Evolutionary conservation across 2,797 vertebrate species (phyloP).

Genomic region (Sebastes aleutianus): DNA sequence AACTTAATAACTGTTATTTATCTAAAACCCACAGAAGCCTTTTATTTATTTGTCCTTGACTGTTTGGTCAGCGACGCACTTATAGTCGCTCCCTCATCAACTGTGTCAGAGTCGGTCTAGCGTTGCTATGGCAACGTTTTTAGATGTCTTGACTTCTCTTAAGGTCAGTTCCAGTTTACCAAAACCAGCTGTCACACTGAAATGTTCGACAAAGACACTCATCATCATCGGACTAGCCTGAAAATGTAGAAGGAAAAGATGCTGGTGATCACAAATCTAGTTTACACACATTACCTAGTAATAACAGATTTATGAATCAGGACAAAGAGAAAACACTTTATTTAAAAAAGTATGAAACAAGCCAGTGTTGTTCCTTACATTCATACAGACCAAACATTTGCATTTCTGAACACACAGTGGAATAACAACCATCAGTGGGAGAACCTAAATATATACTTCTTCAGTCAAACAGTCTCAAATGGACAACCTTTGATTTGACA

Average conservation of each 20-base stretch:
- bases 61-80: not conserved
- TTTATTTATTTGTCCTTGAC: not conserved
- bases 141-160: not conserved
- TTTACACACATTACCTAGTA: not conserved
- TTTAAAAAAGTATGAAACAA: slow-evolving; percentile 49
- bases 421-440: slow-evolving; percentile 1
- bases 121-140: slow-evolving; percentile 52
- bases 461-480: slow-evolving; percentile 2
- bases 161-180: not conserved
- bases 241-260: not conserved
- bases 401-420: slow-evolving; percentile 7
- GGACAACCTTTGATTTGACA: not conserved
- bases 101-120: slow-evolving; percentile 19
- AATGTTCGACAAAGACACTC: not conserved
- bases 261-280: not conserved
- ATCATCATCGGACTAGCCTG: not conserved
- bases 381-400: slow-evolving; percentile 21
- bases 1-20: not conserved
- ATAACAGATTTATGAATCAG: not conserved
- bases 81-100: not conserved
- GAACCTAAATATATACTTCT: not conserved
- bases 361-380: slow-evolving; percentile 27
- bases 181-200: not conserved
- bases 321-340: not conserved
- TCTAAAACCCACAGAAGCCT: not conserved